Percentiles rank a stretch among this genome's conserved stretches.
Conservation (phyloP, 1,140 invertebrate genomes). For the Pachyrhynchus sulphureomaculatus region DNA sequence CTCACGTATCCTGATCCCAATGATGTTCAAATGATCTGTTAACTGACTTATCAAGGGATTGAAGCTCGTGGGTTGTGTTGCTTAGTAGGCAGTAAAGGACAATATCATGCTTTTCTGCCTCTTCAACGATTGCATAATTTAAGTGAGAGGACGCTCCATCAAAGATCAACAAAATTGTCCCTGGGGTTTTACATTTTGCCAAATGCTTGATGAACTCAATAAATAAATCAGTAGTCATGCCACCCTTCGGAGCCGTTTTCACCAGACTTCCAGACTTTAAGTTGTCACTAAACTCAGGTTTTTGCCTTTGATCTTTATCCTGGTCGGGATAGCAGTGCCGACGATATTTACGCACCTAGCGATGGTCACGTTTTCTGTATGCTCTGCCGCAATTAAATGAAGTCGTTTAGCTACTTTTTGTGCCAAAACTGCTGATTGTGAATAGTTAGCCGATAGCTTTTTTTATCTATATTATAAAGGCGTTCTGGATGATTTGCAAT, state of each 20-base stretch:
- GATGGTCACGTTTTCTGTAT: conserved; percentile 18
- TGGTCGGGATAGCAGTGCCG: not conserved
- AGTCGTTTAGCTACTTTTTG: not conserved
- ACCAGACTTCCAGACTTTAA: no score
- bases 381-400: conserved; percentile 5
- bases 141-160: conserved; percentile 49
- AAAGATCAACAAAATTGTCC: conserved; percentile 47
- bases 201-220: no score
- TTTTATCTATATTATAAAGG: conserved; percentile 35
- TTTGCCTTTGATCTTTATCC: no score
- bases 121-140: conserved; percentile 37
- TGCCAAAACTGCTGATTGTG: not conserved
- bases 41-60: no score
- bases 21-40: no score
- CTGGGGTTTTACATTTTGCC: conserved; percentile 40
- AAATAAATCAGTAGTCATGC: conserved; percentile 46
- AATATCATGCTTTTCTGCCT: conserved; percentile 44
- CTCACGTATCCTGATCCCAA: no score
- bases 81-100: conserved; percentile 47
- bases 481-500: conserved; percentile 37
- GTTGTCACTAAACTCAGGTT: no score
- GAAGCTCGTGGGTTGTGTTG: conserved; percentile 50
- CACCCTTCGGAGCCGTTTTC: conserved; percentile 43
- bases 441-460: not conserved
- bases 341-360: not conserved